Percentiles rank a stretch among this genome's conserved stretches.
Conservation (phyloP, 2,113 vertebrate species). For the Istiophorus platypterus region DNA sequence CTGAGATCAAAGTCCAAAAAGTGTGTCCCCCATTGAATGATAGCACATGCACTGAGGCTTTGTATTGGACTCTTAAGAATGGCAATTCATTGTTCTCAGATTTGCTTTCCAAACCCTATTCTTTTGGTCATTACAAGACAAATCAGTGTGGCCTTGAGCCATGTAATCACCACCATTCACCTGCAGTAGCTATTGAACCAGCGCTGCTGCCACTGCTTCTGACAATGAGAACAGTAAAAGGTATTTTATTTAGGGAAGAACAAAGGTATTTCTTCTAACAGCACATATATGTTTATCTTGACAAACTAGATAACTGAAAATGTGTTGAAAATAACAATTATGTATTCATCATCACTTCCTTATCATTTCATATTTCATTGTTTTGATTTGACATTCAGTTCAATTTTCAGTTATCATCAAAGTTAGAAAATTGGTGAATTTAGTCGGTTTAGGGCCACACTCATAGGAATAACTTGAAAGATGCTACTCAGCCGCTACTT, state of each 20-base stretch:
- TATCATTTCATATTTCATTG: neutral
- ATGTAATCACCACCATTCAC: conserved; percentile 34
- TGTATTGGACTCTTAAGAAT: conserved; percentile 49
- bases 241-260: neutral
- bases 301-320: neutral
- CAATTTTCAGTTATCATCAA: neutral
- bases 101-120: conserved; percentile 44
- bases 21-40: conserved; percentile 38
- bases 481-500: neutral
- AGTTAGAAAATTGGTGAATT: too few species aligned
- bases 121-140: conserved; percentile 49
- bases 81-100: conserved; percentile 37
- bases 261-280: conserved; percentile 1
- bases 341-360: neutral
- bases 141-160: conserved; percentile 57
- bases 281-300: neutral
- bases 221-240: conserved; percentile 14
- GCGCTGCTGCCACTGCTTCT: neutral
- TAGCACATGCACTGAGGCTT: conserved; percentile 30
- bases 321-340: neutral
- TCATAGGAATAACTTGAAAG: neutral
- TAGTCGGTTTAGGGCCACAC: neutral
- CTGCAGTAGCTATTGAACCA: neutral
- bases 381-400: neutral
- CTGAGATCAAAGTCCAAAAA: conserved; percentile 23